Base-by-base conservation (phyloP, 2,888 invertebrate species). In the Perdita meconis region DNA sequence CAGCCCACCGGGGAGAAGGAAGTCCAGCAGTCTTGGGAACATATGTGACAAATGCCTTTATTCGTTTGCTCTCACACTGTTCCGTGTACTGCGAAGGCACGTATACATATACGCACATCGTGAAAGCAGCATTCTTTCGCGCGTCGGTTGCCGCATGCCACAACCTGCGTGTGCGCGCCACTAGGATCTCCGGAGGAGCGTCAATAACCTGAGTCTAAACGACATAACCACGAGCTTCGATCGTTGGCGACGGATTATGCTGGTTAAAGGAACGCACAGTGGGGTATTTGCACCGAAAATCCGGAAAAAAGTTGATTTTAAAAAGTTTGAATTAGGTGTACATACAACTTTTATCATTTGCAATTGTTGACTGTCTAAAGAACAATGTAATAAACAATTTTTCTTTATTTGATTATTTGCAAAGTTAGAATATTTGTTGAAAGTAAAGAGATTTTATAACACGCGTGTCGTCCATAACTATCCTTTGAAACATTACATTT, bases 41-140 rank as follows among this genome's bases (percentile, higher is more conserved):
- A 66, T 59, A 69, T 81, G 77, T 83, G 84, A 86, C 85, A 81
- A 85, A 85, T 85, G 81, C 81, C 80, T 81, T 77, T 86, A 85
- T 83, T 85, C 83, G 72, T 61, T 56, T 63, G 60, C 64, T 71
- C 61, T 1, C 78, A 42, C 67, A 30, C 71, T 70, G 26, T 13
- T 40, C 40, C 26, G 22, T 30, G 53, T 51, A 59, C 59, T 53
- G 19, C 42, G 40, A 65, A 44, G 50, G 50, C 74, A 83, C 78
- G 81, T 78, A 83, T 38, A 74, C 69, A 69, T n/a, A n/a, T 47
- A 75, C 66, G 69, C 36, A 73, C 78, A 73, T 50, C 16, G 64
- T 53, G 61, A 66, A 53, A 64, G 70, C 64, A 64, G 70, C 64
- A 63, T 69, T 82, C 63, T 69, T 63, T 47, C 24, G 42, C 40